These are phyloP conservation scores for Cremastinae sp. DNA, from an alignment of 2,888 invertebrate genomes.

Conservation along the genomic window DNA sequence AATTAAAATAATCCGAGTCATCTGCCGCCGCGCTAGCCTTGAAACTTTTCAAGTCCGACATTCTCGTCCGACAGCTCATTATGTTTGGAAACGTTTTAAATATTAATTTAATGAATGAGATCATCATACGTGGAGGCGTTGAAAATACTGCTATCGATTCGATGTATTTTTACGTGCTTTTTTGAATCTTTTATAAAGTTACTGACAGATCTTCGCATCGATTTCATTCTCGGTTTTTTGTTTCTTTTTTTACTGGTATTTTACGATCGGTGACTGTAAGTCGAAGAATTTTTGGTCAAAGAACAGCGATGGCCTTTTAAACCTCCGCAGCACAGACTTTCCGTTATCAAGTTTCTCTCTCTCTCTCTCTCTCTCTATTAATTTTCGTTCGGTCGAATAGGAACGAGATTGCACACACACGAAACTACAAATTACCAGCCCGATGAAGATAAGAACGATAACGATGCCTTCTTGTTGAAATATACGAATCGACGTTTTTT, in stretches of 20 bases:
- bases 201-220: conserved; percentile 8
- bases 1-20: neutral
- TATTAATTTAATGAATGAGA: too few relatives aligned
- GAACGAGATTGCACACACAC: conserved; percentile 2
- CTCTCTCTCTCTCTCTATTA: conserved; percentile 1
- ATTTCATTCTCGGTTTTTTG: neutral
- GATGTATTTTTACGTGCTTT: neutral
- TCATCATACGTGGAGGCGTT: too few relatives aligned
- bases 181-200: neutral
- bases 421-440: conserved; percentile 1
- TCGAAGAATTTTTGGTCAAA: conserved; percentile 31
- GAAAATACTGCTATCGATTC: too few relatives aligned
- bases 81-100: neutral
- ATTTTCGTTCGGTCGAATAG: neutral
- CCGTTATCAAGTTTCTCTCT: conserved; percentile 46
- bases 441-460: conserved; percentile 16
- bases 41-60: neutral
- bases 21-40: neutral
- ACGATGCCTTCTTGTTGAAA: conserved; percentile 14
- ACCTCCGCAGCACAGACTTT: conserved; percentile 45
- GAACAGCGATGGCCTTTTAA: conserved; percentile 39
- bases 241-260: conserved; percentile 1
- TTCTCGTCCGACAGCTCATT: neutral
- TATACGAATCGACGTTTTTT: conserved; percentile 13
- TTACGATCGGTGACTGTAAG: conserved; percentile 22